Evolutionary conservation across 2,888 invertebrate species (phyloP).

Genomic region (Endotricha flammealis): DNA sequence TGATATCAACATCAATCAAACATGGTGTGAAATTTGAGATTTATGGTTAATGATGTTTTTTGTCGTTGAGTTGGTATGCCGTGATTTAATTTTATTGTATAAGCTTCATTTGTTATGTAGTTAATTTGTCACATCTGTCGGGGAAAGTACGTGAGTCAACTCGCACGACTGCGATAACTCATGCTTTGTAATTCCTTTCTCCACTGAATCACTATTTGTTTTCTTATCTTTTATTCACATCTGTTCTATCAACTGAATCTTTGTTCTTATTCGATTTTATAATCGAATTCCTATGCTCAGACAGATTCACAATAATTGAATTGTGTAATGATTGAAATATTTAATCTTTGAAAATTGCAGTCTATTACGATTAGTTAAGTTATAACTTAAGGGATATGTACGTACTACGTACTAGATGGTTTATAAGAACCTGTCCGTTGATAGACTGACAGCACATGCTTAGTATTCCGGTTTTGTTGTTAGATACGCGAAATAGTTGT

Average conservation of each 20-base stretch:
- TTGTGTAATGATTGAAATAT: no score
- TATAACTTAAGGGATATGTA: no score
- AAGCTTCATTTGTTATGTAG: conserved; percentile 18
- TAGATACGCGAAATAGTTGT: no score
- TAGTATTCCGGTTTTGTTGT: no score
- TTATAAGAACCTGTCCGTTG: no score
- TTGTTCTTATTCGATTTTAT: no score
- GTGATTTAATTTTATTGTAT: conserved; percentile 5
- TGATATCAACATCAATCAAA: not conserved
- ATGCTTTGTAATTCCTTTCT: conserved; percentile 34
- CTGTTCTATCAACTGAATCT: no score
- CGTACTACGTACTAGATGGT: conserved; percentile 8
- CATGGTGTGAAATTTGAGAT: conserved; percentile 1
- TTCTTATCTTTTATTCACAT: conserved; percentile 11
- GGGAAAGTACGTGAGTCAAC: conserved; percentile 39
- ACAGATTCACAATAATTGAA: no score
- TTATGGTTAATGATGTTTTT: conserved; percentile 7
- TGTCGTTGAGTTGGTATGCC: conserved; percentile 5
- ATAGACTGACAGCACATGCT: no score
- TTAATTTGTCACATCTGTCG: conserved; percentile 25
- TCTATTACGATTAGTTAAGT: no score
- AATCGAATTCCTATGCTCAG: no score
- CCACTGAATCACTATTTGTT: conserved; percentile 30
- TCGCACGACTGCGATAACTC: conserved; percentile 32
- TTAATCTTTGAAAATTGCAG: no score